Evolutionary conservation across 2,113 vertebrate species (phyloP).

Genomic region (Pseudopipra pipra): DNA sequence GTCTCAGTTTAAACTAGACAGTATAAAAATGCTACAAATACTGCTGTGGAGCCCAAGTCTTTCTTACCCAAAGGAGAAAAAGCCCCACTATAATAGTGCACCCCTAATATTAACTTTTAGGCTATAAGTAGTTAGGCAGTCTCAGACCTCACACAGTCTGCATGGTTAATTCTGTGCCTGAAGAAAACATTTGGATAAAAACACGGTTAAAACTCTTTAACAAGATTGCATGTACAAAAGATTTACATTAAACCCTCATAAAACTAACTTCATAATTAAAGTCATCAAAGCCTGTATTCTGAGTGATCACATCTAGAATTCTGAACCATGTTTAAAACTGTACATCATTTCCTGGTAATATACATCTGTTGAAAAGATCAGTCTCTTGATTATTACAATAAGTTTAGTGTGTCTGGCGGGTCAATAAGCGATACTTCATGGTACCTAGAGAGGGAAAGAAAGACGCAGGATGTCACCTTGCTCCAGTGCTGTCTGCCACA

Average conservation of each 20-base stretch:
- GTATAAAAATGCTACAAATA: conserved; percentile 13
- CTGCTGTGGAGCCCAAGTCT: background rate
- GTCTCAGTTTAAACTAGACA: background rate
- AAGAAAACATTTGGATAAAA: conserved; percentile 61
- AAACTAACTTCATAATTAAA: conserved; percentile 70
- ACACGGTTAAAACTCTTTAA: conserved; percentile 61
- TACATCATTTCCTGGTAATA: conserved; percentile 68
- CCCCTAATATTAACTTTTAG: background rate
- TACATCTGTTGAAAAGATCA: conserved; percentile 59
- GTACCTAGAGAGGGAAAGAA: conserved; percentile 75
- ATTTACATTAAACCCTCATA: conserved; percentile 80
- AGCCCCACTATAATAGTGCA: background rate
- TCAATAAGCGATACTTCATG: conserved; percentile 86
- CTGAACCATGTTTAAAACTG: conserved; percentile 71
- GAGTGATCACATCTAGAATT: conserved; percentile 49
- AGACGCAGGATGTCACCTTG: background rate
- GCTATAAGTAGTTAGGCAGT: background rate
- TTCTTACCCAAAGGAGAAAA: background rate
- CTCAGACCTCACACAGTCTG: conserved; percentile 15
- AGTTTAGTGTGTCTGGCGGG: conserved; percentile 78
- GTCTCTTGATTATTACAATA: conserved; percentile 65
- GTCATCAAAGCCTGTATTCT: conserved; percentile 4
- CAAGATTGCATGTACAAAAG: conserved; percentile 78
- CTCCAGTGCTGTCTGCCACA: background rate
- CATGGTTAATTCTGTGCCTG: conserved; percentile 59